These are phyloP conservation scores for Gambusia affinis DNA, from an alignment of 2,113 vertebrate genomes.

Conservation along the genomic window DNA sequence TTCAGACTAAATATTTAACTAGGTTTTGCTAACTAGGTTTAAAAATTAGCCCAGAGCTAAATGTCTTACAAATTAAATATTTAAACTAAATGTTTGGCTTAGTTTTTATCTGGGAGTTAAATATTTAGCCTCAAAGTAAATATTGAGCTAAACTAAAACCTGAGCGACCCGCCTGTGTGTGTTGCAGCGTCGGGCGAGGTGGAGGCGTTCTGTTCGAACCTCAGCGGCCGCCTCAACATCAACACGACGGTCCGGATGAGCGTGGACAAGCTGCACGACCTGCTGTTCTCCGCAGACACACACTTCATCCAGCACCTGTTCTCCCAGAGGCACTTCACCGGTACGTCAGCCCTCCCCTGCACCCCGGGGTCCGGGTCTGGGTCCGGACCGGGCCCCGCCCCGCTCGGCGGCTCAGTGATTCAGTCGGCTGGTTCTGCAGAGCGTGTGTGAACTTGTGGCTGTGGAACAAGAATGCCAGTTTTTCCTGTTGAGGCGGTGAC, in stretches of 20 bases:
- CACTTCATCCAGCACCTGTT: constrained; percentile 88
- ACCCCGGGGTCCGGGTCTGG: no score
- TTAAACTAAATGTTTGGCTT: no score
- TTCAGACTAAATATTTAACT: no score
- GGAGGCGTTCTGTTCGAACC: constrained; percentile 83
- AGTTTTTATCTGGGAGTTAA: no score
- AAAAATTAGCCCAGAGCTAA: no score
- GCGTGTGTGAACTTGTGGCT: constrained; percentile 41
- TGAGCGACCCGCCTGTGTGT: background rate
- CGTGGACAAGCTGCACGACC: constrained; percentile 86
- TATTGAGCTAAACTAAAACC: no score
- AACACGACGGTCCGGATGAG: constrained; percentile 83
- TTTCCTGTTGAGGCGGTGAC: constrained; percentile 52
- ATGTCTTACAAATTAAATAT: no score
- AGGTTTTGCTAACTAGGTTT: no score
- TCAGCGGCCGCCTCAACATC: constrained; percentile 85
- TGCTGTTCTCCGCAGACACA: constrained; percentile 88
- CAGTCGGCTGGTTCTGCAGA: background rate
- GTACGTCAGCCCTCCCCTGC: constrained; percentile 24
- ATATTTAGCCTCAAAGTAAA: no score
- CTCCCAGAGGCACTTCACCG: constrained; percentile 87
- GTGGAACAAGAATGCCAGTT: constrained; percentile 28
- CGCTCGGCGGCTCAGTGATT: no score
- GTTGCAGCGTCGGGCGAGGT: constrained; percentile 78
- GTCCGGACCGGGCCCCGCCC: no score